phyloP scores from a whole-genome alignment of 2,888 invertebrate genomes.

The Portevinia maculata region DNA sequence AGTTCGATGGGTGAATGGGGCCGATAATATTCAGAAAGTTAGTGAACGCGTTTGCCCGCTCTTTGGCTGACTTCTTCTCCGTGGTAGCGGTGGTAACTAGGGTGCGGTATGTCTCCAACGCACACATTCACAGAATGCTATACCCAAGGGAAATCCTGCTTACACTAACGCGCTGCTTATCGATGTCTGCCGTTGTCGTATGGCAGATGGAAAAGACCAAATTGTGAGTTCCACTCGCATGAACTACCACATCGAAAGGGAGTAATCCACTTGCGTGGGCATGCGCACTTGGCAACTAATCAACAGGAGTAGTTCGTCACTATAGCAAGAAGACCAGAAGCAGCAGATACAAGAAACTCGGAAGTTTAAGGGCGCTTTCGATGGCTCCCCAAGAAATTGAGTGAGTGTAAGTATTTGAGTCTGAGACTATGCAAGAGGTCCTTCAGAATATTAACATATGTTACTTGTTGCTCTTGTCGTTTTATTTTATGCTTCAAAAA shows the following conservation, averaged over 20 bases:
- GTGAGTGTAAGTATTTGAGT: conserved; percentile 37
- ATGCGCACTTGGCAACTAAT: conserved; percentile 54
- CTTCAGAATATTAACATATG: conserved; percentile 53
- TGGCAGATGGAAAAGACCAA: conserved; percentile 24
- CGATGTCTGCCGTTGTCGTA: conserved; percentile 35
- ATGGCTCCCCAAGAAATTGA: conserved; percentile 25
- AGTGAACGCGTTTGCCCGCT: conserved; percentile 63
- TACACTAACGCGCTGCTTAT: conserved; percentile 56
- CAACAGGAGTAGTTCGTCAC: conserved; percentile 57
- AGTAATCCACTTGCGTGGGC: conserved; percentile 26
- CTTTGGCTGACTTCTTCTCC: conserved; percentile 58
- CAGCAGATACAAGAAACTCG: conserved; percentile 63
- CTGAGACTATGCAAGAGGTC: conserved; percentile 42
- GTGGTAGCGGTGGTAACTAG: conserved; percentile 69
- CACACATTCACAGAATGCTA: conserved; percentile 47
- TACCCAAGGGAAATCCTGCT: conserved; percentile 71
- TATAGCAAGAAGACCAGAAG: conserved; percentile 28
- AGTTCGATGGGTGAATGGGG: conserved; percentile 64
- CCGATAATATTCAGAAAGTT: conserved; percentile 60
- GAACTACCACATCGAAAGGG: conserved; percentile 33
- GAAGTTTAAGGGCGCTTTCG: conserved; percentile 35
- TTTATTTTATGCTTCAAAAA: conserved; percentile 37
- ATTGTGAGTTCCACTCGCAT: conserved; percentile 26
- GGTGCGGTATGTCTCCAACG: conserved; percentile 70
- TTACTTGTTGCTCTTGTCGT: conserved; percentile 71